Percentiles rank a stretch among this genome's conserved stretches.
Conservation (phyloP, 2,888 invertebrate genomes). For the Sarcophaga carnaria region DNA sequence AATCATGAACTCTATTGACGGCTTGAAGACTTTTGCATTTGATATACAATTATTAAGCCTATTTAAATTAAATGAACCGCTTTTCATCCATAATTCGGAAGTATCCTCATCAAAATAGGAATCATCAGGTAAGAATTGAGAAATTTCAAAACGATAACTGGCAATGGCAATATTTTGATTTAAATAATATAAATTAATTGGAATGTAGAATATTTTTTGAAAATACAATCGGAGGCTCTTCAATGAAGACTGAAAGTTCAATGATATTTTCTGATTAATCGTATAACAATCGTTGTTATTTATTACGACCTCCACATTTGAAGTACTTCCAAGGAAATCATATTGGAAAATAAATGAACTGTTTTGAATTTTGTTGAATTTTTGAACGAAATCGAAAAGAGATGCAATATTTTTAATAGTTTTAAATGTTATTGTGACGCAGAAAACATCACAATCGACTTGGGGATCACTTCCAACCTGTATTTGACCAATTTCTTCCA, state of each 20-base stretch:
- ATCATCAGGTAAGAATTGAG: constrained; percentile 73
- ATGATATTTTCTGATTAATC: constrained; percentile 82
- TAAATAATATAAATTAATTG: constrained; percentile 80
- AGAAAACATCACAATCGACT: constrained; percentile 78
- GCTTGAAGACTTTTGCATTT: constrained; percentile 72
- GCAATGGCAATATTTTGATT: constrained; percentile 79
- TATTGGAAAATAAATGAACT: constrained; percentile 73
- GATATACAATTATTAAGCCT: constrained; percentile 67
- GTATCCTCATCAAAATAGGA: constrained; percentile 70
- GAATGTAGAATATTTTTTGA: constrained; percentile 81
- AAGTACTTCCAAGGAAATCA: constrained; percentile 78
- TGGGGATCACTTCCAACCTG: constrained; percentile 79
- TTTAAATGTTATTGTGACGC: constrained; percentile 76
- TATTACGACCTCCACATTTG: constrained; percentile 75
- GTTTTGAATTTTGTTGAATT: background rate
- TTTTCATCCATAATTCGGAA: constrained; percentile 44
- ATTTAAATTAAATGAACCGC: constrained; percentile 74
- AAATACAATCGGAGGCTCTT: constrained; percentile 81
- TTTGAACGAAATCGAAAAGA: constrained; percentile 71
- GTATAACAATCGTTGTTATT: constrained; percentile 77
- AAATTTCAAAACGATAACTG: constrained; percentile 75
- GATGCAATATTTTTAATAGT: constrained; percentile 74
- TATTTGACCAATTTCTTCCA: constrained; percentile 78
- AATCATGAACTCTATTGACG: constrained; percentile 76
- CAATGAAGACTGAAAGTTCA: constrained; percentile 82